phyloP scores from a whole-genome alignment of 2,113 vertebrate genomes.

The Sinocyclocheilus anshuiensis region DNA sequence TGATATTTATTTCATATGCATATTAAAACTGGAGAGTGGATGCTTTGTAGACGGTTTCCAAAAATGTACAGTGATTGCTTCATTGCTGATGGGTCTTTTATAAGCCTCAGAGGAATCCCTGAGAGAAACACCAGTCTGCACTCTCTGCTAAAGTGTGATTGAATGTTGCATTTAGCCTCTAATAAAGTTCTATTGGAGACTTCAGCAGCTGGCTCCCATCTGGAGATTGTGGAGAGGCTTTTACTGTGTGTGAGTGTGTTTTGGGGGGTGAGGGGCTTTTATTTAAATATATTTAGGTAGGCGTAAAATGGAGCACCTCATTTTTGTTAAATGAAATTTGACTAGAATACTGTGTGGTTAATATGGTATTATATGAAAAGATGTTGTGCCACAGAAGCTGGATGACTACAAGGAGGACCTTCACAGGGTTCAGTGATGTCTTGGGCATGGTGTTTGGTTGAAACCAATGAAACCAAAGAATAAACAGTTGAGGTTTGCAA shows the following conservation, averaged over 20 bases:
- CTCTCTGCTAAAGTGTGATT: conserved; percentile 59
- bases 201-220: conserved; percentile 60
- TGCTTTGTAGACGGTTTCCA: conserved; percentile 60
- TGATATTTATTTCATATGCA: conserved; percentile 61
- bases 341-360: background rate
- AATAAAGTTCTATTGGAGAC: conserved; percentile 63
- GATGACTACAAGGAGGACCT: background rate
- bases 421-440: background rate
- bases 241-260: conserved; percentile 27
- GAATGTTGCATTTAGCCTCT: conserved; percentile 59
- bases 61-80: conserved; percentile 62
- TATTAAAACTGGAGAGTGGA: conserved; percentile 56
- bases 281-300: conserved; percentile 33
- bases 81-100: conserved; percentile 63
- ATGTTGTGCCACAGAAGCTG: conserved; percentile 8
- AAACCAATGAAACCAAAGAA: background rate
- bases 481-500: background rate
- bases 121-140: conserved; percentile 56
- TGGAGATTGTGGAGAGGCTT: conserved; percentile 50
- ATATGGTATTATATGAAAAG: too few species aligned
- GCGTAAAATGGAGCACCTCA: background rate
- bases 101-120: conserved; percentile 60
- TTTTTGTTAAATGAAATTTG: background rate
- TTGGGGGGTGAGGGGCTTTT: background rate
- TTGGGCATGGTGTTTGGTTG: too few species aligned